Evolutionary conservation across 2,797 vertebrate genomes (phyloP).

Genomic region (Scleropages formosus): DNA sequence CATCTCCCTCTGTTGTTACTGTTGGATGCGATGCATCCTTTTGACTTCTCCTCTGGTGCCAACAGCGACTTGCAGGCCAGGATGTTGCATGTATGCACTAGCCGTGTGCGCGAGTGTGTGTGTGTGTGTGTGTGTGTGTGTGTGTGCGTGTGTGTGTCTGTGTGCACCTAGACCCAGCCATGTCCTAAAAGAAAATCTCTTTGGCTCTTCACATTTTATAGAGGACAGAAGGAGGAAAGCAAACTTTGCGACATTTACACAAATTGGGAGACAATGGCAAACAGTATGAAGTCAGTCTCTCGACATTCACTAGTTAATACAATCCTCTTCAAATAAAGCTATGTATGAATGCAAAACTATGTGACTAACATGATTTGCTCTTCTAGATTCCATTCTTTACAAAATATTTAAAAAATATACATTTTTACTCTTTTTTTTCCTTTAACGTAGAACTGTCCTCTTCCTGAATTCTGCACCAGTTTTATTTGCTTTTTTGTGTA

Average conservation of each 20-base stretch:
- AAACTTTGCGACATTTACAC: conserved; percentile 42
- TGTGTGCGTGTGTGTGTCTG: too few relatives aligned
- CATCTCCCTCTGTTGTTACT: conserved; percentile 22
- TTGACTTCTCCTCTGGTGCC: neutral
- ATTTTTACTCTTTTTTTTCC: conserved; percentile 50
- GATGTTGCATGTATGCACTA: too few relatives aligned
- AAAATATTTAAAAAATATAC: conserved; percentile 71
- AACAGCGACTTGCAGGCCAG: neutral
- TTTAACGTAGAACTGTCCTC: conserved; percentile 42
- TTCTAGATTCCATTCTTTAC: conserved; percentile 59
- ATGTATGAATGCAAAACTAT: conserved; percentile 57
- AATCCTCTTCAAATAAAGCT: conserved; percentile 54
- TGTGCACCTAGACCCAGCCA: neutral
- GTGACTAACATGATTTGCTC: conserved; percentile 56
- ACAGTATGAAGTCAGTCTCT: conserved; percentile 52
- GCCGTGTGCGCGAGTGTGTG: too few relatives aligned
- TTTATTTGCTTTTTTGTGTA: conserved; percentile 42
- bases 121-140: neutral
- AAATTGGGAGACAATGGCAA: conserved; percentile 51
- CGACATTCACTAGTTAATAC: conserved; percentile 53
- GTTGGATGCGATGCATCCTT: neutral
- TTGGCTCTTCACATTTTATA: conserved; percentile 68
- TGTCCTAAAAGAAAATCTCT: conserved; percentile 57
- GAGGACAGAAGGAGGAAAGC: conserved; percentile 44
- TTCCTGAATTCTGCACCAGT: conserved; percentile 6